Evolutionary conservation across 2,888 invertebrate genomes (phyloP).

Genomic region (Euproctis similis): DNA sequence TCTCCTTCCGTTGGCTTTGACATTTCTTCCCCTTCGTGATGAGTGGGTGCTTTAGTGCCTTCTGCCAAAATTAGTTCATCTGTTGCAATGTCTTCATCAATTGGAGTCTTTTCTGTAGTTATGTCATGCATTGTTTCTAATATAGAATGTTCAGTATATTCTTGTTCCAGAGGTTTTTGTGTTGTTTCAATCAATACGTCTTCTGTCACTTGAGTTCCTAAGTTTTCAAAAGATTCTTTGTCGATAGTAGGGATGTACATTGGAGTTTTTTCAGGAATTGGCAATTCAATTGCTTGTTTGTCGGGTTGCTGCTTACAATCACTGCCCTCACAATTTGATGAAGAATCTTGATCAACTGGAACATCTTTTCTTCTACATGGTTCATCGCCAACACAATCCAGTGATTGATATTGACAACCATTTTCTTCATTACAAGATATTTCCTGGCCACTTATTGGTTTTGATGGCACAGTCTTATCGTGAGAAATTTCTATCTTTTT

Average conservation of each 20-base stretch:
- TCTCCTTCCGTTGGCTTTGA: neutral
- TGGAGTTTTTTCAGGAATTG: constrained; percentile 7
- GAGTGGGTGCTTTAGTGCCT: neutral
- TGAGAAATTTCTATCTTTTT: constrained; percentile 13
- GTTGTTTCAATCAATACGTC: neutral
- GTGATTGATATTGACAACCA: constrained; percentile 21
- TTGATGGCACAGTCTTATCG: constrained; percentile 3
- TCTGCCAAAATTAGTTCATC: constrained; percentile 2
- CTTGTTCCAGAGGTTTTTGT: too few relatives aligned
- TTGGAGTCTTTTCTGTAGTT: neutral
- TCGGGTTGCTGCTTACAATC: constrained; percentile 25
- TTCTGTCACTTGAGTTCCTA: neutral
- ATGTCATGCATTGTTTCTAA: neutral
- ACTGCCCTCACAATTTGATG: constrained; percentile 30
- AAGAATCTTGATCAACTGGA: constrained; percentile 20
- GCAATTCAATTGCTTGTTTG: constrained; percentile 2
- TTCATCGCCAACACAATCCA: constrained; percentile 37
- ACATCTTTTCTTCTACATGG: constrained; percentile 42
- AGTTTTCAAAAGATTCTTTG: neutral
- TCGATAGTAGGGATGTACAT: constrained; percentile 1
- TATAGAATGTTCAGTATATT: neutral
- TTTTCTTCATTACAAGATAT: constrained; percentile 26
- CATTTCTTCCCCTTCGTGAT: neutral
- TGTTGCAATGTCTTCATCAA: constrained; percentile 1
- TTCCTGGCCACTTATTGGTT: constrained; percentile 8